These are phyloP conservation scores for Psix sp. DNA, from an alignment of 1,140 invertebrate genomes.

Conservation along the genomic window DNA sequence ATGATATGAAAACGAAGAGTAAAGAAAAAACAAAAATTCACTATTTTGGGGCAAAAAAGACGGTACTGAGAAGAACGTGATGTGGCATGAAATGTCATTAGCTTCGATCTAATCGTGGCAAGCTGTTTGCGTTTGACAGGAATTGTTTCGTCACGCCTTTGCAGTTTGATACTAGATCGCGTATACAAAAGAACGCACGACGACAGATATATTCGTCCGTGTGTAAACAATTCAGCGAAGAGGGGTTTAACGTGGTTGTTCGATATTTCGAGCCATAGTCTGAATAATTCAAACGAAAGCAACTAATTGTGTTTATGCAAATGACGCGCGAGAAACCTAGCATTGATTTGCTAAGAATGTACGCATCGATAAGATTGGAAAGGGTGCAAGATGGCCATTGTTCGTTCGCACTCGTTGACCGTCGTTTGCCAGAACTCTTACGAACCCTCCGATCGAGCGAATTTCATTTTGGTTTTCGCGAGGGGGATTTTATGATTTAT, in stretches of 20 bases:
- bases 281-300: constrained; percentile 75
- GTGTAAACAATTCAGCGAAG: constrained; percentile 33
- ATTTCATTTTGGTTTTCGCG: constrained; percentile 34
- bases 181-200: constrained; percentile 45
- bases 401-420: constrained; percentile 47
- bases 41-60: constrained; percentile 35
- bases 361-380: constrained; percentile 67
- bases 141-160: constrained; percentile 53
- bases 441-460: constrained; percentile 27
- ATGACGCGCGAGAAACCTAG: constrained; percentile 51
- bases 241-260: constrained; percentile 52
- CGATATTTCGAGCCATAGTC: constrained; percentile 63
- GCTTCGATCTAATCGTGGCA: constrained; percentile 57
- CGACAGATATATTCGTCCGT: constrained; percentile 34
- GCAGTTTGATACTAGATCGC: constrained; percentile 37
- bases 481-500: constrained; percentile 48
- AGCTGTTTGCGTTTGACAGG: constrained; percentile 44
- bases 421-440: constrained; percentile 14
- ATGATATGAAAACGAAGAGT: constrained; percentile 25
- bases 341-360: constrained; percentile 72
- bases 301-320: constrained; percentile 76
- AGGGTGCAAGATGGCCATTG: constrained; percentile 54
- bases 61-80: constrained; percentile 55
- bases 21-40: constrained; percentile 44
- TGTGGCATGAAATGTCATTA: constrained; percentile 61